A percentile compares a stretch with the other conserved stretches of the same genome.
Evolutionary conservation across 1,140 invertebrate species (phyloP).

Genomic region (Drosophila ironensis): DNA sequence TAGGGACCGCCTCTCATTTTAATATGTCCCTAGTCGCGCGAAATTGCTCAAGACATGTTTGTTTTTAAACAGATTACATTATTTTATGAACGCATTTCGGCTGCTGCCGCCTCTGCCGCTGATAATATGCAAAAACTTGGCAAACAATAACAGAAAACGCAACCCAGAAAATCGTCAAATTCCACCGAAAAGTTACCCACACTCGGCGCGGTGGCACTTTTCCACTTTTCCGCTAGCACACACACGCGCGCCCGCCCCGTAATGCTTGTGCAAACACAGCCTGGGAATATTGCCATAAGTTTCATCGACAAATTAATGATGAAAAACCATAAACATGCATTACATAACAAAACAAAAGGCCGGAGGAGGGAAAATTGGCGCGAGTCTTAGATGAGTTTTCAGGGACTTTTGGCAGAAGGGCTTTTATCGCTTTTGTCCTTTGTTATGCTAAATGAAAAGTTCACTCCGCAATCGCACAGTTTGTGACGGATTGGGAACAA

Average conservation of each 20-base stretch:
- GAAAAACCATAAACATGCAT: conserved; percentile 76
- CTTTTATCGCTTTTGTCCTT: conserved; percentile 29
- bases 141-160: conserved; percentile 74
- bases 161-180: conserved; percentile 68
- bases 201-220: conserved; percentile 14
- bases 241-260: conserved; percentile 25
- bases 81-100: conserved; percentile 75
- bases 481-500: neutral
- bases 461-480: conserved; percentile 9
- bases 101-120: conserved; percentile 38
- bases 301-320: conserved; percentile 80
- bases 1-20: conserved; percentile 51
- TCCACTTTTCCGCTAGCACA: conserved; percentile 14
- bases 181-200: conserved; percentile 60
- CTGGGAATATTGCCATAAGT: conserved; percentile 77
- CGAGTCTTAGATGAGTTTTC: conserved; percentile 15
- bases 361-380: conserved; percentile 24
- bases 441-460: conserved; percentile 49
- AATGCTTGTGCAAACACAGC: conserved; percentile 67
- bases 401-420: neutral
- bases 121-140: conserved; percentile 80
- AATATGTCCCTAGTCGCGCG: conserved; percentile 77
- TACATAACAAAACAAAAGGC: conserved; percentile 73
- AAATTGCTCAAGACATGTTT: conserved; percentile 79
- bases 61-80: conserved; percentile 80